Conservation (phyloP, 2,888 invertebrate species). For the Plemyria rubiginata region DNA sequence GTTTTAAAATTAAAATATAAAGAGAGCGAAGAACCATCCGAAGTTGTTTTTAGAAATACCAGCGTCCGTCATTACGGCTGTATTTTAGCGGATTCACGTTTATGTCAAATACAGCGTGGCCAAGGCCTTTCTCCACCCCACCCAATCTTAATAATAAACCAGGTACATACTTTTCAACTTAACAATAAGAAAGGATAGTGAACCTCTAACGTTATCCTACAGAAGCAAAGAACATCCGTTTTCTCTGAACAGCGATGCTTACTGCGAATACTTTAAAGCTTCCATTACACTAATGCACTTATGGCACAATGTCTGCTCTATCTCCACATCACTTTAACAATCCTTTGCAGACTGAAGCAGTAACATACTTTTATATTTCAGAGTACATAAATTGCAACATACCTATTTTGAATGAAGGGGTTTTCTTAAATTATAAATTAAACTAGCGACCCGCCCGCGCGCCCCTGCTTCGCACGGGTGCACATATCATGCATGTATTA, state of each 20-base stretch:
- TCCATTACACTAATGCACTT: slow-evolving; percentile 33
- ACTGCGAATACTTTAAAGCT: slow-evolving; percentile 20
- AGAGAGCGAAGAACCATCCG: not conserved
- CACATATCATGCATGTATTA: too few species aligned
- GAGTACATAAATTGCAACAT: slow-evolving; percentile 3
- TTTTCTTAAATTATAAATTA: too few species aligned
- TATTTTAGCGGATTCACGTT: too few species aligned
- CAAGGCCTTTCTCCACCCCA: not conserved
- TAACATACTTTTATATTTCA: slow-evolving; percentile 9
- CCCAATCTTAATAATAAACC: too few species aligned
- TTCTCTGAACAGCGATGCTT: not conserved
- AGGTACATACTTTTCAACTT: not conserved
- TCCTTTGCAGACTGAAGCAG: slow-evolving; percentile 3
- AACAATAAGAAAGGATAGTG: not conserved
- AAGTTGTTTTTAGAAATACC: too few species aligned
- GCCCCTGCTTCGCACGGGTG: too few species aligned
- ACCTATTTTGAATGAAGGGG: not conserved
- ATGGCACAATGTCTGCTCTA: slow-evolving; percentile 22
- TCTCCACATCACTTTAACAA: slow-evolving; percentile 21
- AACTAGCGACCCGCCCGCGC: too few species aligned
- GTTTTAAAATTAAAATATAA: not conserved
- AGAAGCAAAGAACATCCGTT: not conserved
- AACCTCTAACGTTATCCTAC: not conserved
- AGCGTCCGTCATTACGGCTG: too few species aligned
- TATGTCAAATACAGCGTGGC: not conserved